These are phyloP conservation scores for Bothrops jararaca DNA, from an alignment of 2,113 vertebrate species.

Conservation along the genomic window DNA sequence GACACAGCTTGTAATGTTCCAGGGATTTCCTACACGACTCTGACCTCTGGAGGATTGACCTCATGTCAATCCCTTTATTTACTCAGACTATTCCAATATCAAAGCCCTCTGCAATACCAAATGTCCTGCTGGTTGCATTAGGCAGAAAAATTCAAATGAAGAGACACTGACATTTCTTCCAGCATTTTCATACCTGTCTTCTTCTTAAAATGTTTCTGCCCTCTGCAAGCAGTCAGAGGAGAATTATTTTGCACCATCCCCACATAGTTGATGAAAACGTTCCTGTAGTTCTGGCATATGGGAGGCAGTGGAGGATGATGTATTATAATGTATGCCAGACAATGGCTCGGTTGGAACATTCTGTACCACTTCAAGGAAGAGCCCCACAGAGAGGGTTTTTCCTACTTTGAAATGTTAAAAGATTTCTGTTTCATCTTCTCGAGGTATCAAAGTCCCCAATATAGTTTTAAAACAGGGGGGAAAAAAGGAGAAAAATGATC, in stretches of 20 bases:
- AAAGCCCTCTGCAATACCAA: neutral
- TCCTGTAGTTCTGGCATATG: neutral
- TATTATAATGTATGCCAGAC: neutral
- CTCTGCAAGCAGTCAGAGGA: neutral
- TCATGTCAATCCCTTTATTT: neutral
- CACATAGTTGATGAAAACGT: neutral
- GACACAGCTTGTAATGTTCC: neutral
- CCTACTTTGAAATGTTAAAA: neutral
- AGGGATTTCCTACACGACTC: neutral
- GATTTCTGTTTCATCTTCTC: neutral
- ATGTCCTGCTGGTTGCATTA: neutral
- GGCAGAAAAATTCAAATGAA: neutral
- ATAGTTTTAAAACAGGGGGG: neutral
- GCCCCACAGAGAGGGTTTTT: neutral
- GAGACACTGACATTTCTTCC: neutral
- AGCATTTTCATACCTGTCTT: neutral
- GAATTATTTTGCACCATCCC: neutral
- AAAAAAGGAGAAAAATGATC: neutral
- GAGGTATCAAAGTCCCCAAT: neutral
- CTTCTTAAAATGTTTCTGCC: neutral
- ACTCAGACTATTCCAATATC: neutral
- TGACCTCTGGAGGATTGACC: neutral
- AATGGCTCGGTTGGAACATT: neutral
- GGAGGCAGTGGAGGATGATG: neutral
- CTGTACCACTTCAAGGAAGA: neutral